phyloP scores from a whole-genome alignment of 1,140 invertebrate genomes.

The Orius laevigatus region DNA sequence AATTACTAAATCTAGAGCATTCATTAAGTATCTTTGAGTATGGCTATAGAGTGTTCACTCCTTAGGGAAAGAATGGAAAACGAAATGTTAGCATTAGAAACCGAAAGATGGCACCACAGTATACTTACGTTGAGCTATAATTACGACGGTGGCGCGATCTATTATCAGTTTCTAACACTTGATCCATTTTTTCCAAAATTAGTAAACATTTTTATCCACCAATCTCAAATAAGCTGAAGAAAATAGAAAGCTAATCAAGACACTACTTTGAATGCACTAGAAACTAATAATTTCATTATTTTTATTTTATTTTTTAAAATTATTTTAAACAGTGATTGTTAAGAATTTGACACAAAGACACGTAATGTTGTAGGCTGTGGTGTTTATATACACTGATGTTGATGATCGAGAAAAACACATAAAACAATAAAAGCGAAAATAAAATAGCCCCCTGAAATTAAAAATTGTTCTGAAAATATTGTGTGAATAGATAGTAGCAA shows the following conservation, averaged over 20 bases:
- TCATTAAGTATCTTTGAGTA: background rate
- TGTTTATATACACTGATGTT: slow-evolving; percentile 11
- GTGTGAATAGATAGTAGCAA: background rate
- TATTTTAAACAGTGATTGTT: background rate
- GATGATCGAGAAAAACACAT: slow-evolving; percentile 5
- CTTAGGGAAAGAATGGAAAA: too few species aligned
- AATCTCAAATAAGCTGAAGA: too few species aligned
- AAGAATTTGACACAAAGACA: background rate
- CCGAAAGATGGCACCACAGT: too few species aligned
- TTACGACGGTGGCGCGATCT: too few species aligned
- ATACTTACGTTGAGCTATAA: too few species aligned
- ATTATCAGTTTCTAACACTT: too few species aligned
- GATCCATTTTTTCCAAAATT: too few species aligned
- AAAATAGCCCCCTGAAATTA: background rate
- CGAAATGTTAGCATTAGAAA: too few species aligned
- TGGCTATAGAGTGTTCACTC: too few species aligned
- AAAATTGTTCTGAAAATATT: too few species aligned
- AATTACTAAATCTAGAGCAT: background rate
- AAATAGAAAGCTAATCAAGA: slow-evolving; percentile 1
- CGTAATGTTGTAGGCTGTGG: too few species aligned
- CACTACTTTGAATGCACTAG: slow-evolving; percentile 1
- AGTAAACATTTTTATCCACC: too few species aligned
- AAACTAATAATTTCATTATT: background rate
- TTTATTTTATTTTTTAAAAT: background rate
- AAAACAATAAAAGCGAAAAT: slow-evolving; percentile 4